Evolutionary conservation across 2,797 vertebrate genomes (phyloP), one percentile per base, ranked within the genome.

Genomic region (Sebastiscus tertius): DNA sequence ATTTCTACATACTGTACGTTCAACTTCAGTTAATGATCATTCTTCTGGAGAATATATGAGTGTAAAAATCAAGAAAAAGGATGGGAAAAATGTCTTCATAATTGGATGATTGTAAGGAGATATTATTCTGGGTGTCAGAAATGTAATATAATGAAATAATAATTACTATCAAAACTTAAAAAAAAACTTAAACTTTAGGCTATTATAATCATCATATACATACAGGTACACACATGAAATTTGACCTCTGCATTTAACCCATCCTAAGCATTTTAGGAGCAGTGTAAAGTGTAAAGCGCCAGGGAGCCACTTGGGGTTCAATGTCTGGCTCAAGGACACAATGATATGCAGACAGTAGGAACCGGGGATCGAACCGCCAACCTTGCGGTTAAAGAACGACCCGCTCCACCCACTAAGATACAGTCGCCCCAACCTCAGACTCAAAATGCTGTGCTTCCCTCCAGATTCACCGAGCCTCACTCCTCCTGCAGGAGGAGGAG

Each of bases 401-500:
- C 16, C 1, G 16, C 16, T 18, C 42, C 6, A 46, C 1, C 42
- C 42, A 2, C 42, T 46, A 16, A 46, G 42, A 42, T 42, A 16
- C 39, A 42, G 39, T 42, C 39, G 39, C 39, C 14, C 6, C 16
- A 14, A 42, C 39, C 39, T 68, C 16, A 56, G 8, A 31, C 60
- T 18, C 1, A 24, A 71, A 66, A 55, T 29, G 24, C 6, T 5
- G 18, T 13, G 16, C 12, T 34, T 29, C n/a, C 18, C 34, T 60
- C 9, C 93, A 99, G 97, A 94, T 88, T 88, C 95, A 72, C 93
- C 86, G 78, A 91, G 92, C 86, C 94, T 95, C 79, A 93, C 97
- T 88, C 95, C 97, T 81, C 93, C 92, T 1, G 96, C 92, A 74
- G 95, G 90, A 67, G 95, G 94, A 27, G 82, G 89, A 71, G 94